Evolutionary conservation across 2,113 vertebrate species (phyloP), one percentile per base, ranked within the genome.

Genomic region (Microcebus jonahi): DNA sequence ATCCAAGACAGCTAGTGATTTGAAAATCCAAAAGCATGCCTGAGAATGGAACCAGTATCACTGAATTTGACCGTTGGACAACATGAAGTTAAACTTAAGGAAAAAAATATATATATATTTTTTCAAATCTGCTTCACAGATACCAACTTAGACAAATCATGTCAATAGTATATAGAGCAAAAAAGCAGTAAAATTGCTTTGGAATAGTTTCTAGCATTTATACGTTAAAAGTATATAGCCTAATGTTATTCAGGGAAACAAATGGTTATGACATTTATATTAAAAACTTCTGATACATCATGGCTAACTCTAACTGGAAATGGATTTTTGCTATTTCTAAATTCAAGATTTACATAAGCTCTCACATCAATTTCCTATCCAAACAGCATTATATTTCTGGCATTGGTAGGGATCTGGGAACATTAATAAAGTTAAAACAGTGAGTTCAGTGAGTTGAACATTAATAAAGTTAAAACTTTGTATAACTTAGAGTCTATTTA

Each of bases 401-500:
- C 55, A 27, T 14, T 87, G 31, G 14, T 0, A 0, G 6, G 31
- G 18, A 23, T 71, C 0, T 21, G 10, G 25, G 23, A 29, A 76
- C 17, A 67, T 48, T 61, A 95, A 85, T 25, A 53, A 88, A n/a
- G n/a, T 53, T 45, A 18, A 3, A 84, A 81, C 17, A 3, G 6
- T 73, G 15, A 48, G 0, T 82, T 73, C 17, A 3, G 6, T 73
- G 15, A 48, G 0, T 82, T 73, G 23, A 29, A 76, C 17, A 67
- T 48, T 61, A 95, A 85, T 25, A 53, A n/a, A n/a, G n/a, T 53
- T 45, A 18, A 3, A 84, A 93, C 75, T 97, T 97, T 97, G 76
- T 53, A 68, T 63, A 76, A 87, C n/a, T 68, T 80, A 97, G 61
- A 96, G 63, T 63, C 81, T 94, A 48, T 71, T 97, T 96, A 94